Percentiles rank a stretch among this genome's conserved stretches.
Evolutionary conservation across 2,888 invertebrate species (phyloP).

Genomic region (Cyclophora punctaria): DNA sequence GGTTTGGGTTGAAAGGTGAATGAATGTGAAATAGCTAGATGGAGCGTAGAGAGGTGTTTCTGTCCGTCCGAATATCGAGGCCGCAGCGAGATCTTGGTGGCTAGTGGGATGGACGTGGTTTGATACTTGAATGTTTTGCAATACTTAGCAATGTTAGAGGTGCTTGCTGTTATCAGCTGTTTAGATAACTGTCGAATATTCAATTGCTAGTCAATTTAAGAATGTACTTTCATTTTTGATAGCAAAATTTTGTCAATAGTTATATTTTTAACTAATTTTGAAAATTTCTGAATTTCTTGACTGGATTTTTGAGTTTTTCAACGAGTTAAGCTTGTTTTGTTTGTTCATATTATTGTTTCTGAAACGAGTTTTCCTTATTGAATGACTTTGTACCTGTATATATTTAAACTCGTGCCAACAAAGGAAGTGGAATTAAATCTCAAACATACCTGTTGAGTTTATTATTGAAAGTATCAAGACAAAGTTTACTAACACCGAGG

Average conservation of each 20-base stretch:
- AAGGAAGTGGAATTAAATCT: too few relatives aligned
- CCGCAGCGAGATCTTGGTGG: constrained; percentile 51
- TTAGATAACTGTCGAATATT: too few relatives aligned
- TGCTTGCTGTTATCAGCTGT: too few relatives aligned
- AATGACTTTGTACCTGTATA: background rate
- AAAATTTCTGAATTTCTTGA: too few relatives aligned
- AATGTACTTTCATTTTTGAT: too few relatives aligned
- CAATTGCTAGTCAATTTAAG: too few relatives aligned
- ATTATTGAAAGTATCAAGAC: constrained; percentile 40
- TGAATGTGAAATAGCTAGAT: constrained; percentile 50
- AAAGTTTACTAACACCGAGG: constrained; percentile 35
- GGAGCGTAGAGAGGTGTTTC: constrained; percentile 49
- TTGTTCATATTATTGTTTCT: background rate
- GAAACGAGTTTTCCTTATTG: background rate
- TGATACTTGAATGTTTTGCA: constrained; percentile 34
- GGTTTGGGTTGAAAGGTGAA: constrained; percentile 10
- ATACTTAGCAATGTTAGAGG: background rate
- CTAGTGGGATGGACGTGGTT: constrained; percentile 19
- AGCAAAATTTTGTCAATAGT: too few relatives aligned
- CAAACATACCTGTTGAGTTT: background rate
- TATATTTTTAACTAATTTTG: too few relatives aligned
- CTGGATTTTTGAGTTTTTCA: too few relatives aligned
- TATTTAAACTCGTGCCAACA: too few relatives aligned
- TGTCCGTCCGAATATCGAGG: constrained; percentile 64
- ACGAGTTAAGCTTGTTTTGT: too few relatives aligned